A percentile compares a stretch with the other conserved stretches of the same genome.
phyloP scores from a whole-genome alignment of 2,888 invertebrate genomes.

The Chironomus riparius region DNA sequence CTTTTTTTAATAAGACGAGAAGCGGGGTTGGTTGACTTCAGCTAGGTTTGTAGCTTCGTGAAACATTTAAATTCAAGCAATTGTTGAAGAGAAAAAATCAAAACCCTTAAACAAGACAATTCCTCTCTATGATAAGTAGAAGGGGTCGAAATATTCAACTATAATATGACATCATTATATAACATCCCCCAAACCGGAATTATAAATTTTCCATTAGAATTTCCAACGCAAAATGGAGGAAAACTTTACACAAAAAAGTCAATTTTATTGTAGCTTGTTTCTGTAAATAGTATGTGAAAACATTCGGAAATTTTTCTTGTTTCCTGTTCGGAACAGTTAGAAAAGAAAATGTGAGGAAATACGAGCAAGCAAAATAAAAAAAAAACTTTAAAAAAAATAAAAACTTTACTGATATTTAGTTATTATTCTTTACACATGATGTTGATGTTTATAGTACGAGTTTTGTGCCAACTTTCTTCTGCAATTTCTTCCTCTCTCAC shows the following conservation, averaged over 20 bases:
- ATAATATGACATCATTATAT: too few relatives aligned
- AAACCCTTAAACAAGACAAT: too few relatives aligned
- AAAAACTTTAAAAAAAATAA: background rate
- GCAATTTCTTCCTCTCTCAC: background rate
- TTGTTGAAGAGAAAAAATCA: too few relatives aligned
- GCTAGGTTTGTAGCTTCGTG: too few relatives aligned
- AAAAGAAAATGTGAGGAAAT: background rate
- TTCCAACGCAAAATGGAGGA: background rate
- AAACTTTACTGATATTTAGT: constrained; percentile 15
- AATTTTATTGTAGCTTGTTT: background rate
- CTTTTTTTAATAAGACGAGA: too few relatives aligned
- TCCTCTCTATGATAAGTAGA: too few relatives aligned
- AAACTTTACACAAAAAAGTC: background rate
- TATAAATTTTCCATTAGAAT: background rate
- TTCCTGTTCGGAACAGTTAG: constrained; percentile 11
- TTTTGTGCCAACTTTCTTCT: background rate
- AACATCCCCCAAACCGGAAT: too few relatives aligned
- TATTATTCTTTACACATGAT: constrained; percentile 17
- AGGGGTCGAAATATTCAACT: too few relatives aligned
- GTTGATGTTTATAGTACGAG: constrained; percentile 14
- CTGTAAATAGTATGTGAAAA: constrained; percentile 17
- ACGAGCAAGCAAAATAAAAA: background rate
- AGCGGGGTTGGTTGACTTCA: too few relatives aligned
- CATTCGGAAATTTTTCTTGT: constrained; percentile 20
- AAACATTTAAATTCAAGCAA: too few relatives aligned